Evolutionary conservation across 2,797 vertebrate genomes (phyloP).

Genomic region (Gobio occitaniae): DNA sequence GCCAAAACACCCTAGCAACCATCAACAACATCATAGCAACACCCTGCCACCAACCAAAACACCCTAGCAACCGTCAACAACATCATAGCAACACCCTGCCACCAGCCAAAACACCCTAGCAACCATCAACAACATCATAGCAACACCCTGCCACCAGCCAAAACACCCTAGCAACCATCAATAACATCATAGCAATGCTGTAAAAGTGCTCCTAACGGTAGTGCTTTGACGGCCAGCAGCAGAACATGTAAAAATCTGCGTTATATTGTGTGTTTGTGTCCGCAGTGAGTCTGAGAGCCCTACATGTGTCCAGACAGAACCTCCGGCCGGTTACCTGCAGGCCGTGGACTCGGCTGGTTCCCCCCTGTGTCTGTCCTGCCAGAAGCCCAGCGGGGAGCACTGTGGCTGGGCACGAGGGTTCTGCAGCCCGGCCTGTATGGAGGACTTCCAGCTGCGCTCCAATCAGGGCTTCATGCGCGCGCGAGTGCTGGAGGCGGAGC

Average conservation of each 20-base stretch:
- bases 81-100: too few relatives aligned
- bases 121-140: too few relatives aligned
- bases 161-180: too few relatives aligned
- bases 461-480: conserved; percentile 86
- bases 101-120: too few relatives aligned
- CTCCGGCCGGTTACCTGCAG: conserved; percentile 83
- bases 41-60: too few relatives aligned
- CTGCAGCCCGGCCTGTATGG: conserved; percentile 88
- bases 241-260: background rate
- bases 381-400: conserved; percentile 73
- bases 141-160: too few relatives aligned
- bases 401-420: conserved; percentile 87
- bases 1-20: too few relatives aligned
- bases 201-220: background rate
- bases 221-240: background rate
- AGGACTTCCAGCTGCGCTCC: conserved; percentile 90
- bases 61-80: too few relatives aligned
- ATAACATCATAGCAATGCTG: background rate
- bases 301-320: background rate
- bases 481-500: conserved; percentile 87
- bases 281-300: conserved; percentile 56
- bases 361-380: conserved; percentile 90
- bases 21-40: too few relatives aligned
- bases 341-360: conserved; percentile 86
- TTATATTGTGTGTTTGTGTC: conserved; percentile 15